Base-by-base conservation (phyloP, 2,113 vertebrate species). In the Ptychochromis oligacanthus region DNA sequence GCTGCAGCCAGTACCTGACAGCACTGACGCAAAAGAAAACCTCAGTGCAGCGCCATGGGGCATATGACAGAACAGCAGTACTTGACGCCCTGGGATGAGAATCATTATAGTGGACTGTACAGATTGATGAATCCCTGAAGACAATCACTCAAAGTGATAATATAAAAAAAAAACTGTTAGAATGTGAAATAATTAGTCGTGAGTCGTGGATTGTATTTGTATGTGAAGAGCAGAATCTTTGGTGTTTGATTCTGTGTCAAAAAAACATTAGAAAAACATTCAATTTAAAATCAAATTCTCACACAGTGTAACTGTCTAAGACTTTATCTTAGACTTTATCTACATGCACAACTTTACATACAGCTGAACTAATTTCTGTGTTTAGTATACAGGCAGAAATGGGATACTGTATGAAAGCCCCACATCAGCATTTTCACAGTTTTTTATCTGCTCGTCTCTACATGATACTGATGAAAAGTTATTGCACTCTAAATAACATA, bases 381-480 rank as follows among this genome's bases (percentile, higher is more conserved):
- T 52, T 82, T 52, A 3, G 52, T 31, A 31, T 49, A 34, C 8
- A 60, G 34, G 22, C 10, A 6, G 46, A 55, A 76, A 55, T 55
- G 9, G 62, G 43, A 76, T 55, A 18, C 49, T 28, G 14, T 34
- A 40, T 75, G 1, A 65, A 84, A 77, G 17, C 14, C 59, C n/a
- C 28, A 24, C 26, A 5, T 86, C 43, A 14, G 61, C 22, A 5
- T 1, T 22, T 72, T 78, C 17, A 46, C 62, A 13, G 49, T 52
- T 10, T 31, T 72, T 70, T 54, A 43, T 55, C 43, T 20, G 57
- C 61, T n/a, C n/a, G 8, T 64, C 76, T 74, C 36, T n/a, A 57
- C 70, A 15, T 62, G 70, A 61, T 40, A 54, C 62, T 65, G 72
- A 86, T 80, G 26, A 84, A 58, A 80, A 76, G 65, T 74, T 82